A percentile compares a stretch with the other conserved stretches of the same genome.
phyloP scores from a whole-genome alignment of 2,797 vertebrate species.

The Caiman crocodilus region DNA sequence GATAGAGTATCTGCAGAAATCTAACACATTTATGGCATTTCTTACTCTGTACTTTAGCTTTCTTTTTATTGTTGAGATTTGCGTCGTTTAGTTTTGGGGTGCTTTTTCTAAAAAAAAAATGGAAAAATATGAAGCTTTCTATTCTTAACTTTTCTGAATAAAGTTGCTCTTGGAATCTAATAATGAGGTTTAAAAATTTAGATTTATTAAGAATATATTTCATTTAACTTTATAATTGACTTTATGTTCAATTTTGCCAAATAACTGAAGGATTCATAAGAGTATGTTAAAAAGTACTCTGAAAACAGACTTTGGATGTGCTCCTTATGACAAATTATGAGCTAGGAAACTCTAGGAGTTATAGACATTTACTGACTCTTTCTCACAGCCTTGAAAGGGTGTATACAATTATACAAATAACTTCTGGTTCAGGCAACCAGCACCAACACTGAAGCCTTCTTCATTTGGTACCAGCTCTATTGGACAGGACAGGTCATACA shows the following conservation, averaged over 20 bases:
- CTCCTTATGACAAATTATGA: background rate
- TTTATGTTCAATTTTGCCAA: background rate
- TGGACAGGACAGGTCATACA: no score
- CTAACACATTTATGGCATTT: background rate
- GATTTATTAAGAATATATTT: background rate
- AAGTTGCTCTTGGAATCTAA: background rate
- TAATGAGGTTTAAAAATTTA: background rate
- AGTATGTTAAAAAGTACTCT: background rate
- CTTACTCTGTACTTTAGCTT: background rate
- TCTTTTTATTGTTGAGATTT: background rate
- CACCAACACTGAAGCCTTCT: no score
- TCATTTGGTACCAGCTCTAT: no score
- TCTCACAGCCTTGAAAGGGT: background rate
- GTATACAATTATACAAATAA: background rate
- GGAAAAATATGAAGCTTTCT: background rate
- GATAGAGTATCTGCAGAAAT: background rate
- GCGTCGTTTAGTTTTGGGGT: background rate
- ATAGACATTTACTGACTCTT: background rate
- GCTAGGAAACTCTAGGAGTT: background rate
- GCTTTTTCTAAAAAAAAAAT: background rate
- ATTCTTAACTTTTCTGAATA: accelerated
- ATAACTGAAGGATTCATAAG: background rate
- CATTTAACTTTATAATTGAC: background rate
- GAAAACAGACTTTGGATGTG: background rate
- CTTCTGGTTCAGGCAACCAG: no score